Evolutionary conservation across 2,797 vertebrate genomes (phyloP).

Genomic region (Fistularia tabacaria): DNA sequence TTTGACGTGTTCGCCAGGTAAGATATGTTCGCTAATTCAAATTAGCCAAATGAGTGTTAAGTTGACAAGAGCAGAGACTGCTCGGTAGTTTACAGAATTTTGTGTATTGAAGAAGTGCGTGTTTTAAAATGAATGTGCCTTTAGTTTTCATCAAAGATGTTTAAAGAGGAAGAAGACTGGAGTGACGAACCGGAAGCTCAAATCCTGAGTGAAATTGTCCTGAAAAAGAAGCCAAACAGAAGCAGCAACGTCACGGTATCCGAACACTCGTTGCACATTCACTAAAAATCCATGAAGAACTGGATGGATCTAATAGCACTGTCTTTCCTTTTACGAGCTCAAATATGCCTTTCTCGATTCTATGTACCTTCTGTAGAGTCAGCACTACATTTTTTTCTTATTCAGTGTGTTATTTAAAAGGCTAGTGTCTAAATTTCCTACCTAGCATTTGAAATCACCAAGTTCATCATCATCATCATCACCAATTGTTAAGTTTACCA

Average conservation of each 20-base stretch:
- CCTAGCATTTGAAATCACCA: too few species aligned
- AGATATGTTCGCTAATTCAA: slow-evolving; percentile 2
- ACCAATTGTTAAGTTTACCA: too few species aligned
- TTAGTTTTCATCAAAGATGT: slow-evolving; percentile 59
- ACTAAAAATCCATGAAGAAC: too few species aligned
- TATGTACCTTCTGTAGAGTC: too few species aligned
- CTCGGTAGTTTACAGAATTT: background rate
- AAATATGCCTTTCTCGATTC: too few species aligned
- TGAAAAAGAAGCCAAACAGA: slow-evolving; percentile 9
- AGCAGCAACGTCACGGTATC: slow-evolving; percentile 19
- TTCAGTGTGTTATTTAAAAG: too few species aligned
- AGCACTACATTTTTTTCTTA: too few species aligned
- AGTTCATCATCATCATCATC: too few species aligned
- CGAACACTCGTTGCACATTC: slow-evolving; percentile 31
- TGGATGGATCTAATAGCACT: too few species aligned
- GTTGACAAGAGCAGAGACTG: background rate
- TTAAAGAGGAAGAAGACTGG: slow-evolving; percentile 76
- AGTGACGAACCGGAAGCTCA: slow-evolving; percentile 55
- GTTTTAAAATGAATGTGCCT: background rate
- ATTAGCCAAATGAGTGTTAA: background rate
- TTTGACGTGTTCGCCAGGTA: background rate
- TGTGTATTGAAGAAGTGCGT: background rate
- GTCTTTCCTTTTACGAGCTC: too few species aligned
- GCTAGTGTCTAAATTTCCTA: too few species aligned
- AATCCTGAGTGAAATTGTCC: slow-evolving; percentile 15